These are phyloP conservation scores for Albula glossodonta DNA, from an alignment of 2,113 vertebrate genomes.

Conservation along the genomic window DNA sequence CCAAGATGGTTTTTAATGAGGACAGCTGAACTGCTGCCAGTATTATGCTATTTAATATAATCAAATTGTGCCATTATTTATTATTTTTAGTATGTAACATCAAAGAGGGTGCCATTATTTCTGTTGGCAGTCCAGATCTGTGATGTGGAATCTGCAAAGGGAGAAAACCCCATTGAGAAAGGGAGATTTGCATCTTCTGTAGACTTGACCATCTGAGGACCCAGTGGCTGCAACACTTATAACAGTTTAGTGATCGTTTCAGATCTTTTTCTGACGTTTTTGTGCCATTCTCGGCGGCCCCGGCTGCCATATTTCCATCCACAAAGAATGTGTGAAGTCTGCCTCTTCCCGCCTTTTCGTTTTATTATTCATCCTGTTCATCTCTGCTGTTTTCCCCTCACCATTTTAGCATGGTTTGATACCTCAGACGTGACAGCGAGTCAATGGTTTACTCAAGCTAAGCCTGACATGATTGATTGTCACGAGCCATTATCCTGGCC, in stretches of 20 bases:
- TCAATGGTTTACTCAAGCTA: background rate
- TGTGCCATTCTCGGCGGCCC: background rate
- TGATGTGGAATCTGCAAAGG: background rate
- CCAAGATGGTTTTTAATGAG: constrained; percentile 13
- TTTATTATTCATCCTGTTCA: background rate
- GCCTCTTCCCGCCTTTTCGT: background rate
- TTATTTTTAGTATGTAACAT: background rate
- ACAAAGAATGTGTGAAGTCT: background rate
- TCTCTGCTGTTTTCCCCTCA: no score
- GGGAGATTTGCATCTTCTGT: background rate
- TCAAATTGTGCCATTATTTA: background rate
- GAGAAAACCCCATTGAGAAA: background rate
- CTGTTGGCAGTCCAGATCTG: background rate
- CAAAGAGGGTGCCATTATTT: background rate
- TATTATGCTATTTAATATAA: background rate
- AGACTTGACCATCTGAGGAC: background rate
- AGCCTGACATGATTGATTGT: background rate
- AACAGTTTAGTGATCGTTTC: background rate
- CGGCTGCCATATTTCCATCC: background rate
- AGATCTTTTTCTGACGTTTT: background rate
- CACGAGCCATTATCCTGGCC: no score
- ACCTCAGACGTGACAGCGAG: background rate
- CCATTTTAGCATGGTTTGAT: background rate
- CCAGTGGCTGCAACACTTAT: background rate
- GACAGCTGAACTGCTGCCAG: background rate